Conservation (phyloP, 2,113 vertebrate genomes). For the Brienomyrus brachyistius region DNA sequence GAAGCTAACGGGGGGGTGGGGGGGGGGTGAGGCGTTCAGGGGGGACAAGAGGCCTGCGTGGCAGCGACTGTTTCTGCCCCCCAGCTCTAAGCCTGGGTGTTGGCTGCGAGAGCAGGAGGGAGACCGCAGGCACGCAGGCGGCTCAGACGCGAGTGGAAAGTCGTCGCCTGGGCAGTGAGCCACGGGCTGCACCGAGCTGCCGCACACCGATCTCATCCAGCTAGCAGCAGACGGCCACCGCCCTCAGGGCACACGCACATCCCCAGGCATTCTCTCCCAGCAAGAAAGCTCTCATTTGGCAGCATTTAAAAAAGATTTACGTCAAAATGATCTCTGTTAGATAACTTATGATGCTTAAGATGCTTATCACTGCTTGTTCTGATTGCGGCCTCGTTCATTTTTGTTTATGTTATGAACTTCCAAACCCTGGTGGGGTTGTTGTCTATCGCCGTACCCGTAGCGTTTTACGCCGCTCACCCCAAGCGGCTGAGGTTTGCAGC, state of each 20-base stretch:
- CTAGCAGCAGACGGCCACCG: not conserved
- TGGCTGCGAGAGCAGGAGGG: slow-evolving; percentile 21
- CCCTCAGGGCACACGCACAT: too few relatives aligned
- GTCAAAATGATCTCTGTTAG: not conserved
- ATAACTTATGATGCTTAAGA: not conserved
- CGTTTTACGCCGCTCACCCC: not conserved
- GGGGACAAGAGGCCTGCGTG: slow-evolving; percentile 18
- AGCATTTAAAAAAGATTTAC: not conserved
- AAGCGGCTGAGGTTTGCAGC: not conserved
- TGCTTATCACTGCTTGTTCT: not conserved
- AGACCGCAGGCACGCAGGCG: slow-evolving; percentile 25
- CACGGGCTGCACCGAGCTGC: not conserved
- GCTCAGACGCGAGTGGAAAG: not conserved
- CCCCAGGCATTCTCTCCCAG: not conserved
- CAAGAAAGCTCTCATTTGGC: not conserved
- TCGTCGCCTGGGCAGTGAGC: not conserved
- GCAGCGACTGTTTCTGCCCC: slow-evolving; percentile 23
- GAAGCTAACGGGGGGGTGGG: not conserved
- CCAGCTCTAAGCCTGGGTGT: slow-evolving; percentile 27
- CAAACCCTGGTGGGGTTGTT: not conserved
- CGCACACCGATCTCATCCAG: not conserved
- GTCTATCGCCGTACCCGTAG: not conserved
- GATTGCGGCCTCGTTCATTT: not conserved
- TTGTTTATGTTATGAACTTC: not conserved
- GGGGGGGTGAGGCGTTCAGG: not conserved